These are phyloP conservation scores for Calonectris borealis DNA, from an alignment of 2,113 vertebrate species.

Conservation along the genomic window DNA sequence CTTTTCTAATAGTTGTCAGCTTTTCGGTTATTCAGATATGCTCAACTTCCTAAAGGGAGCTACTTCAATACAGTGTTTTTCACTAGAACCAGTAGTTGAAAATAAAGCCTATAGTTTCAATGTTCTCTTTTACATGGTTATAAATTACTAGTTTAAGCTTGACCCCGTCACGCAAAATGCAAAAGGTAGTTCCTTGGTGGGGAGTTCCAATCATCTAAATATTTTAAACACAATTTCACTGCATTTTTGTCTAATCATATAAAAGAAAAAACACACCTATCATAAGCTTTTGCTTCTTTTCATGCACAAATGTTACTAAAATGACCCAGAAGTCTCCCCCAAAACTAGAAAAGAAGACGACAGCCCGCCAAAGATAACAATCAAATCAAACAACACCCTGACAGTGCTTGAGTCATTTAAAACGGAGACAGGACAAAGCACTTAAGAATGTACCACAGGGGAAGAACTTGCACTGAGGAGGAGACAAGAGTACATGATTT, in stretches of 20 bases:
- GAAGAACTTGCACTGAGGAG: slow-evolving; percentile 64
- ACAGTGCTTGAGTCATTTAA: slow-evolving; percentile 64
- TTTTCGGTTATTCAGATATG: neutral
- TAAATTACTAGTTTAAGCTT: neutral
- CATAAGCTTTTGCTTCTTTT: slow-evolving; percentile 8
- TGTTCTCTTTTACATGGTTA: neutral
- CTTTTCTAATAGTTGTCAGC: neutral
- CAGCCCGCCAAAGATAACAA: slow-evolving; percentile 64
- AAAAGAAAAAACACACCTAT: neutral
- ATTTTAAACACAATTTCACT: neutral
- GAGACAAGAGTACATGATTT: slow-evolving; percentile 51
- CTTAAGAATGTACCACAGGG: slow-evolving; percentile 64
- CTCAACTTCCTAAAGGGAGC: neutral
- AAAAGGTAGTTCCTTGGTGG: neutral
- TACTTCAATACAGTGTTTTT: neutral
- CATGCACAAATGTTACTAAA: neutral
- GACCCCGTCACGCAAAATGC: neutral
- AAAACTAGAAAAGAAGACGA: slow-evolving; percentile 11
- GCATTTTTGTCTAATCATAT: neutral
- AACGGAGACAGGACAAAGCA: slow-evolving; percentile 67
- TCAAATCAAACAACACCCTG: slow-evolving; percentile 71
- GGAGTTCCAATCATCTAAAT: neutral
- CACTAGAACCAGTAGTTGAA: neutral
- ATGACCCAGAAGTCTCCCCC: slow-evolving; percentile 6
- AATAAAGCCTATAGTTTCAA: neutral